Evolutionary conservation across 2,113 vertebrate species (phyloP), one percentile per base, ranked within the genome.

Genomic region (Sphaerodactylus townsendi): DNA sequence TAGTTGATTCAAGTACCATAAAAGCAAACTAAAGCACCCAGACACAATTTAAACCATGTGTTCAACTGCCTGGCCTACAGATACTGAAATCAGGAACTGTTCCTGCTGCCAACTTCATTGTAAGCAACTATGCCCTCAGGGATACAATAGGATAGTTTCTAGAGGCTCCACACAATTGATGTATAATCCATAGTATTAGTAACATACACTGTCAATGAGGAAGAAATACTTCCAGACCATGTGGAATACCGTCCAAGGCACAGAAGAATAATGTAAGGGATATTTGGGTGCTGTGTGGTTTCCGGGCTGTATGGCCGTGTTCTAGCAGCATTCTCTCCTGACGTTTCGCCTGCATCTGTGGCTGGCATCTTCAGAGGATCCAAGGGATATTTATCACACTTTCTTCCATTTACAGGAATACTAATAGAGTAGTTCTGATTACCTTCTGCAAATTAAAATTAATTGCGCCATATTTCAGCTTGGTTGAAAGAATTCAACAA

Each of bases 81-180:
- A 33, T 59, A 71, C 39, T 77, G 21, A 33, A 10, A 37, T 44
- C 41, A 77, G 14, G 3, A 81, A 30, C 23, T 70, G 25, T 19
- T 70, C 33, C 64, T 62, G 48, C 46, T 69, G 48, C 79, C 84
- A 85, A 48, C 5, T 59, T 69, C 17, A 46, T 46, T 70, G 73
- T 17, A 62, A 75, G 50, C 50, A 70, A 37, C 62, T 46, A 62
- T 48, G 50, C 68, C 50, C 70, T 77, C 35, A 70, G 72, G 72
- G 72, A 81, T 64, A 86, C 10, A 62, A 86, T 17, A 44, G 21
- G 59, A 80, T 41, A 19, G 37, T 76, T 68, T 76, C 72, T 69
- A 68, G n/a, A 85, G 62, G 41, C 68, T 23, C 70, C 66, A 35
- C 82, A 41, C 46, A 69, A 73, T 21, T 69, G 30, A 35, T 68